These are phyloP conservation scores for Bimastos eiseni DNA, from an alignment of 2,888 invertebrate genomes.

Conservation along the genomic window DNA sequence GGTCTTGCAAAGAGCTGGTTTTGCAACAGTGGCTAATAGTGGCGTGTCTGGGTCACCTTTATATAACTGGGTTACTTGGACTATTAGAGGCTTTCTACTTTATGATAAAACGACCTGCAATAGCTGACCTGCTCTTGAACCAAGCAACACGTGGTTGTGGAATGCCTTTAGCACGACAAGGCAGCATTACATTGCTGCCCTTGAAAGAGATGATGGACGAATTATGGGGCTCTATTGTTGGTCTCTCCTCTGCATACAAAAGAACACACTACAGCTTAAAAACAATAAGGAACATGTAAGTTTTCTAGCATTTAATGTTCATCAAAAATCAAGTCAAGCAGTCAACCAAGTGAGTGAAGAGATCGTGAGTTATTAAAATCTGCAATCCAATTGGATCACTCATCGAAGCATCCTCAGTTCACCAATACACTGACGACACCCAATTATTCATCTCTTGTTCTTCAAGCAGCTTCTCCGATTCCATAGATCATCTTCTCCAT, in stretches of 20 bases:
- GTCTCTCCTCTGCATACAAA: constrained; percentile 37
- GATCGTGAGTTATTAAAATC: too few relatives aligned
- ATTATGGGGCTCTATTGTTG: constrained; percentile 31
- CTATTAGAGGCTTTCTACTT: neutral
- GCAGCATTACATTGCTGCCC: constrained; percentile 32
- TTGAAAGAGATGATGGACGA: constrained; percentile 15
- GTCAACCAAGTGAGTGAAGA: neutral
- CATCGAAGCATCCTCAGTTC: too few relatives aligned
- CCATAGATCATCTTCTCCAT: too few relatives aligned
- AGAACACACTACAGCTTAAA: neutral
- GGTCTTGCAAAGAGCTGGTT: neutral
- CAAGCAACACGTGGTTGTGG: constrained; percentile 42
- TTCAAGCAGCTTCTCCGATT: too few relatives aligned
- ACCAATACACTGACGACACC: too few relatives aligned
- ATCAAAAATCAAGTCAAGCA: neutral
- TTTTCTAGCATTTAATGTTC: neutral
- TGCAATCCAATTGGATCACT: too few relatives aligned
- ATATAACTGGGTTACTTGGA: neutral
- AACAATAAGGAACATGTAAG: neutral
- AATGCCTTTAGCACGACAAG: constrained; percentile 38
- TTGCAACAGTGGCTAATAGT: too few relatives aligned
- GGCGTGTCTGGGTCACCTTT: too few relatives aligned
- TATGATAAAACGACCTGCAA: neutral
- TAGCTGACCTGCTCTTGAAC: constrained; percentile 42
- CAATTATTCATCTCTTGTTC: too few relatives aligned